Evolutionary conservation across 2,888 invertebrate genomes (phyloP), one percentile per base, ranked within the genome.

Genomic region (Serrognathus titanus): DNA sequence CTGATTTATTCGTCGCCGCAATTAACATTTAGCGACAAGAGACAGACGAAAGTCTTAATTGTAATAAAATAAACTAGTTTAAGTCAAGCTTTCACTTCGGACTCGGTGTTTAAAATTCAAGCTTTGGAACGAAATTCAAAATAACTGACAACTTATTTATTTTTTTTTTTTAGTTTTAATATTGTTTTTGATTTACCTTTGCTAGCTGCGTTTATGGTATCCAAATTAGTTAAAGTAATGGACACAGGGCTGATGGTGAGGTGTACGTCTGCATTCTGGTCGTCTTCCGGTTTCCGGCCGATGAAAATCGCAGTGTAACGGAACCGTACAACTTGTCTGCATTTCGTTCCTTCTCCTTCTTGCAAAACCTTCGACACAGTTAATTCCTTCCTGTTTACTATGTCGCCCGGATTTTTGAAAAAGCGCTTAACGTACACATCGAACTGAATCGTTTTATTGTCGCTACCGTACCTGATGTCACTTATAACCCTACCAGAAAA

Each of bases 221-320:
- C 78, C 70, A 79, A 69, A 68, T 78, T 78, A 52, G 69, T 71
- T 51, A 79, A 69, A 46, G 78, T 78, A 62, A 79, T 76, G 49
- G 78, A 74, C 59, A 79, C 71, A 40, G 78, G 78, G 57, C 70
- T 71, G 62, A 76, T 65, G 51, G 67, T 70, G 55, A 78, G 72
- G 55, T 71, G 64, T 38, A 78, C 68, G 63, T 75, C 73, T 61
- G 64, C 68, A 60, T 71, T 69, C 50, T 66, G 63, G 11, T 61
- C 55, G 58, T 65, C 67, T 60, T 64, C 51, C 50, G 70, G 65
- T 61, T 71, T 72, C 58, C 67, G 62, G 12, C 75, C 77, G 37
- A 76, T 69, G 66, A 77, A 77, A 62, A 77, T 76, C 13, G 75
- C 77, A 10, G 75, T 75, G 63, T 75, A 77, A 63, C 74, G 71